Evolutionary conservation across 2,888 invertebrate species (phyloP).

Genomic region (Macroteleia sp.): DNA sequence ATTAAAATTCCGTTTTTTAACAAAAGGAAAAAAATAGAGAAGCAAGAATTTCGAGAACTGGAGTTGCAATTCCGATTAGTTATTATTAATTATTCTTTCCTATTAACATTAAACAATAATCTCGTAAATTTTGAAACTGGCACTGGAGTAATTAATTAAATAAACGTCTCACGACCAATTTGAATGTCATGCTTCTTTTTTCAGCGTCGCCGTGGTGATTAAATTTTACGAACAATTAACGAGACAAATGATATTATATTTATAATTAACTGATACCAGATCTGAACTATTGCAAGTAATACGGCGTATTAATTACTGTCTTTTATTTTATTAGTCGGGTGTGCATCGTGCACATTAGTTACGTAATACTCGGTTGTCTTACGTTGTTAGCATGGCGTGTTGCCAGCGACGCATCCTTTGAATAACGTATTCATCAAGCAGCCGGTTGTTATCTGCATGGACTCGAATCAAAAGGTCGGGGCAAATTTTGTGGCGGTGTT

Average conservation of each 20-base stretch:
- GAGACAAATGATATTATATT: slow-evolving; percentile 35
- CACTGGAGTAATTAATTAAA: too few species aligned
- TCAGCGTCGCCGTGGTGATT: slow-evolving; percentile 21
- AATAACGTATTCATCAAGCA: slow-evolving; percentile 65
- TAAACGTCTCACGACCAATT: too few species aligned
- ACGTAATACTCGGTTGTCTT: slow-evolving; percentile 52
- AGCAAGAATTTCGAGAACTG: too few species aligned
- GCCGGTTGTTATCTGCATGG: slow-evolving; percentile 59
- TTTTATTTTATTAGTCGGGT: slow-evolving; percentile 34
- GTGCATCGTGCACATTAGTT: slow-evolving; percentile 27
- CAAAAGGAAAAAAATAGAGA: too few species aligned
- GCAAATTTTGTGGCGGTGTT: slow-evolving; percentile 49
- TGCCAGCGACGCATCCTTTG: slow-evolving; percentile 58
- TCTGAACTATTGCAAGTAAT: slow-evolving; percentile 34
- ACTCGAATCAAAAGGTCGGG: slow-evolving; percentile 59
- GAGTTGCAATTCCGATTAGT: too few species aligned
- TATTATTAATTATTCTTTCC: too few species aligned
- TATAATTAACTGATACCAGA: slow-evolving; percentile 37
- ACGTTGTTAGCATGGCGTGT: slow-evolving; percentile 54
- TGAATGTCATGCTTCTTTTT: slow-evolving; percentile 17
- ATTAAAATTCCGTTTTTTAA: too few species aligned
- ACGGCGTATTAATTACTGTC: slow-evolving; percentile 26
- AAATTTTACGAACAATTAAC: slow-evolving; percentile 41
- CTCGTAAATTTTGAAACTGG: too few species aligned
- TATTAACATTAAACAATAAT: too few species aligned